These are phyloP conservation scores for Ifrita kowaldi DNA, from an alignment of 2,113 vertebrate species.

Conservation along the genomic window DNA sequence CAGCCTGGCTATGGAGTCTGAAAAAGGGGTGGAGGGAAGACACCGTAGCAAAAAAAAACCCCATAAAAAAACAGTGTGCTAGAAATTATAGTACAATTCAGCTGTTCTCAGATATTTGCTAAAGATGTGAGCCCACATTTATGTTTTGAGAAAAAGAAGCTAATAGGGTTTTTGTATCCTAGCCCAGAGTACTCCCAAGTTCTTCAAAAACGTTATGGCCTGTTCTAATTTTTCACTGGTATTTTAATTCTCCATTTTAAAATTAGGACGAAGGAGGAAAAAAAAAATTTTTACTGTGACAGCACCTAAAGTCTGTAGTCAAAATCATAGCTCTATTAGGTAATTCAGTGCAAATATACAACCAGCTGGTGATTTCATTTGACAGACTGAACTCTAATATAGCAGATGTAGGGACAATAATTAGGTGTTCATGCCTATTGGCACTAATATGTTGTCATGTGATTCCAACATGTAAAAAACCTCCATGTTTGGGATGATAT, in stretches of 20 bases:
- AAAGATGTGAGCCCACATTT: background rate
- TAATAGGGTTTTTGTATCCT: background rate
- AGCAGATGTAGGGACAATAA: background rate
- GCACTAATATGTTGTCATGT: background rate
- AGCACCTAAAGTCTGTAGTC: background rate
- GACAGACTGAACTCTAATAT: background rate
- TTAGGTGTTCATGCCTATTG: background rate
- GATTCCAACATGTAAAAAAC: accelerated
- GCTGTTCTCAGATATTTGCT: background rate
- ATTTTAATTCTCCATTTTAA: background rate
- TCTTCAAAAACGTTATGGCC: background rate
- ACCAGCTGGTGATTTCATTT: background rate
- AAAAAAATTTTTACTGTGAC: background rate
- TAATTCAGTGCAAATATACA: background rate
- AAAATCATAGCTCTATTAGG: background rate
- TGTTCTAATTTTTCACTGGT: background rate
- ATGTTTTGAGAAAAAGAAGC: background rate
- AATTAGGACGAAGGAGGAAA: background rate
- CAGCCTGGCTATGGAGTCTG: background rate
- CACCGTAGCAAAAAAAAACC: background rate
- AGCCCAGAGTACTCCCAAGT: background rate
- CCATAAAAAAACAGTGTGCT: background rate
- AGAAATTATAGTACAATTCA: background rate
- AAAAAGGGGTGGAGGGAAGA: background rate
- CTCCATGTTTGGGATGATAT: background rate